Conservation (phyloP, 1,140 invertebrate genomes). For the Ceratosolen fusciceps region DNA sequence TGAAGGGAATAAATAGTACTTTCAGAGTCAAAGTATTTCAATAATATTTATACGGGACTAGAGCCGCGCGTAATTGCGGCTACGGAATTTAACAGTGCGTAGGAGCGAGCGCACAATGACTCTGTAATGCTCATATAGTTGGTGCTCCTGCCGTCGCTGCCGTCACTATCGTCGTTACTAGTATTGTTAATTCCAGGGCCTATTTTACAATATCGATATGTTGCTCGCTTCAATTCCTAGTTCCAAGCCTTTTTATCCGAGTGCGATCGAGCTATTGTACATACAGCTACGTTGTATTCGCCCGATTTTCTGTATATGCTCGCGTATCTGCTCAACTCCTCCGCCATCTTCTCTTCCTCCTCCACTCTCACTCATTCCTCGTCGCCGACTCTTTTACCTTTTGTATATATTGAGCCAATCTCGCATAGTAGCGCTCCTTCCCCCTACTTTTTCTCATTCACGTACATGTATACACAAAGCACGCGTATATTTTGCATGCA, state of each 20-base stretch:
- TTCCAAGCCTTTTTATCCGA: neutral
- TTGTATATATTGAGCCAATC: neutral
- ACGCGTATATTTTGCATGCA: neutral
- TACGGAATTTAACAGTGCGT: neutral
- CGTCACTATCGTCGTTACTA: too few species aligned
- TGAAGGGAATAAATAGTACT: too few species aligned
- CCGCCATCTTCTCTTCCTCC: neutral
- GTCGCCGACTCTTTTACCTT: neutral
- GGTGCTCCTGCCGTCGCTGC: too few species aligned
- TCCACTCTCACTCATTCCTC: neutral
- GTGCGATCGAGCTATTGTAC: neutral
- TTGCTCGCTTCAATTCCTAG: conserved; percentile 7
- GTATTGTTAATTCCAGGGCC: neutral
- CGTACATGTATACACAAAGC: neutral
- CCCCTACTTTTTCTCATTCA: neutral
- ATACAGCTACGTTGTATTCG: neutral
- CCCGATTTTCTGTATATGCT: neutral
- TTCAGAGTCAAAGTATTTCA: neutral
- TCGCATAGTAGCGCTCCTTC: neutral
- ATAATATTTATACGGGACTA: neutral
- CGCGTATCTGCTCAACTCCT: neutral
- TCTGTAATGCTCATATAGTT: neutral
- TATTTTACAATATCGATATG: conserved; percentile 11
- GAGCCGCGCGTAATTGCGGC: neutral
- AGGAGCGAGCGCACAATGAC: neutral